Evolutionary conservation across 1,140 invertebrate species (phyloP).

Genomic region (Hormaphis cornu): DNA sequence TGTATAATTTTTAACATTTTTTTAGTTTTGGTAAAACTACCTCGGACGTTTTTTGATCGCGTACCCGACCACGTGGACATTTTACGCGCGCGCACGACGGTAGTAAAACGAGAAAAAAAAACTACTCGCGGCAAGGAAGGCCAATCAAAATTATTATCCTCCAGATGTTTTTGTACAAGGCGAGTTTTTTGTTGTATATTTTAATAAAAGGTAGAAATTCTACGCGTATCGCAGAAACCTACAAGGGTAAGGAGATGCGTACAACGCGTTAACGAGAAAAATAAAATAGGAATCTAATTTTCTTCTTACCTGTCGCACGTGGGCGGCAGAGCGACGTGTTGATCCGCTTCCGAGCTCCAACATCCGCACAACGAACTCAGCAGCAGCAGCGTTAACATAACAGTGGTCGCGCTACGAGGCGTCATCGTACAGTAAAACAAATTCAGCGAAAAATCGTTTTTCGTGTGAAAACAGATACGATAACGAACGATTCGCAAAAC

Average conservation of each 20-base stretch:
- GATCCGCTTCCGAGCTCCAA: conserved; percentile 10
- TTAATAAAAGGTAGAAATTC: background rate
- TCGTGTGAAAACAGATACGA: background rate
- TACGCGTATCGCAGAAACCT: too few species aligned
- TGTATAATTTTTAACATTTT: too few species aligned
- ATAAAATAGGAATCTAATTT: too few species aligned
- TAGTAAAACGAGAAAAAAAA: background rate
- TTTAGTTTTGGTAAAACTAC: too few species aligned
- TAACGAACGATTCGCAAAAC: background rate
- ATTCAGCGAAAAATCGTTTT: background rate
- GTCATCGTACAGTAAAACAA: too few species aligned
- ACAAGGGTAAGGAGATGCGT: too few species aligned
- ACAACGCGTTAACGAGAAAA: too few species aligned
- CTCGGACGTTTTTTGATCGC: too few species aligned
- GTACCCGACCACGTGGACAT: too few species aligned
- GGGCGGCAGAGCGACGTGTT: background rate
- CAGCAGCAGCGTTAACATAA: conserved; percentile 8
- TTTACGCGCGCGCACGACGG: background rate
- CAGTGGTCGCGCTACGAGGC: conserved; percentile 5
- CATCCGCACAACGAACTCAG: conserved; percentile 1
- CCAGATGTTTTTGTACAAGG: background rate
- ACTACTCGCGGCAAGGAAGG: conserved; percentile 14
- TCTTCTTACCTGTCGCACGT: conserved; percentile 30
- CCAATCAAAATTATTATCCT: conserved; percentile 18
- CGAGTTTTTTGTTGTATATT: background rate